phyloP scores from a whole-genome alignment of 2,888 invertebrate genomes.

The Zeuzera pyrina region DNA sequence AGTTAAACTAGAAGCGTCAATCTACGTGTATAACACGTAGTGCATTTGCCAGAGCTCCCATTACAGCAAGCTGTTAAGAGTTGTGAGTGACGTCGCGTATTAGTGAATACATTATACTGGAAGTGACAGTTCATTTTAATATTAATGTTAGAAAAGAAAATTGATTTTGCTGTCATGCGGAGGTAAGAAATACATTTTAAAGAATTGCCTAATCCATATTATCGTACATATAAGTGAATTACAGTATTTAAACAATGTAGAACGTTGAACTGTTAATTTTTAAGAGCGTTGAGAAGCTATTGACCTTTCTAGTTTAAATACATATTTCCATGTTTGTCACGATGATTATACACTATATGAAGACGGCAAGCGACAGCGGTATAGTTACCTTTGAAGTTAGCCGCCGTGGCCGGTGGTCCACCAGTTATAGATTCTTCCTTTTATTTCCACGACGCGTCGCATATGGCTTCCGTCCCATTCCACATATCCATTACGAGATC shows the following conservation, averaged over 20 bases:
- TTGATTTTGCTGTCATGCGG: no score
- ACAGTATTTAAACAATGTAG: constrained; percentile 35
- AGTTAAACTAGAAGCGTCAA: no score
- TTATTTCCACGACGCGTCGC: constrained; percentile 38
- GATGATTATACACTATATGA: constrained; percentile 42
- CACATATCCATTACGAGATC: constrained; percentile 45
- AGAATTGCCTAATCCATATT: no score
- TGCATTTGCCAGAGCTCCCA: no score
- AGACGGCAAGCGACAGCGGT: constrained; percentile 13
- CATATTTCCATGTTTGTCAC: constrained; percentile 42
- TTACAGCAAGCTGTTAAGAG: no score
- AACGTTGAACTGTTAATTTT: no score
- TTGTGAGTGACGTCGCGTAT: no score
- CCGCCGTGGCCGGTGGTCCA: constrained; percentile 60
- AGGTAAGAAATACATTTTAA: no score
- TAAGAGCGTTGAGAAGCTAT: constrained; percentile 26
- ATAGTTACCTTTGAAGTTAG: constrained; percentile 53
- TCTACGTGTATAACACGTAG: no score
- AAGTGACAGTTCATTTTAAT: no score
- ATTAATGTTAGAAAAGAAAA: no score
- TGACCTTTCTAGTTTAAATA: constrained; percentile 33
- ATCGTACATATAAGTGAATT: background rate
- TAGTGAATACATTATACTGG: no score
- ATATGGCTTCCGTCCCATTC: constrained; percentile 52
- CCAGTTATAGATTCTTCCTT: constrained; percentile 44